These are phyloP conservation scores for Amblyjoppa fuscipennis DNA, from an alignment of 2,888 invertebrate species.

Conservation along the genomic window DNA sequence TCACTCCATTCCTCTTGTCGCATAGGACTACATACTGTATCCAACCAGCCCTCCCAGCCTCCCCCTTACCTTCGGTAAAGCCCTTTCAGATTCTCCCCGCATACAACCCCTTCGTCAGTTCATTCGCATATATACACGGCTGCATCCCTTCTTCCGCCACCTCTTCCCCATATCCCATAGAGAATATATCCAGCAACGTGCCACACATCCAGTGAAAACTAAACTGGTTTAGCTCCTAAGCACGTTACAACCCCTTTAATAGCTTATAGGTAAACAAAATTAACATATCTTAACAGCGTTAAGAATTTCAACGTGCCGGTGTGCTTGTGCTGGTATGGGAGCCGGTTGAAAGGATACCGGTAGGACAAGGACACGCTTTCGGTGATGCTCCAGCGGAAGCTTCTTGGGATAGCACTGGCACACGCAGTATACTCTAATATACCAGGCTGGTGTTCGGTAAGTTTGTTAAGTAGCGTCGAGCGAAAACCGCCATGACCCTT, in stretches of 20 bases:
- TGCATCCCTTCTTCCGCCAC: conserved; percentile 43
- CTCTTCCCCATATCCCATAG: conserved; percentile 65
- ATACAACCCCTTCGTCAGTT: conserved; percentile 49
- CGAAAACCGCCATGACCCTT: conserved; percentile 82
- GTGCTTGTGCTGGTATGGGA: conserved; percentile 49
- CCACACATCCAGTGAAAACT: conserved; percentile 80
- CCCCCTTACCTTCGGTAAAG: conserved; percentile 35
- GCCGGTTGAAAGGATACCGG: conserved; percentile 65
- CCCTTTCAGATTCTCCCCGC: conserved; percentile 70
- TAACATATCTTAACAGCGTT: conserved; percentile 85
- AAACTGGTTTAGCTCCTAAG: conserved; percentile 85
- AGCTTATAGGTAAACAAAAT: conserved; percentile 86
- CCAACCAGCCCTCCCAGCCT: conserved; percentile 21
- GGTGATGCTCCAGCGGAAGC: conserved; percentile 45
- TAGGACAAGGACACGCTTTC: conserved; percentile 71
- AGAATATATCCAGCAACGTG: conserved; percentile 79
- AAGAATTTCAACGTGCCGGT: conserved; percentile 81
- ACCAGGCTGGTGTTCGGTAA: conserved; percentile 75
- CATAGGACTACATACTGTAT: conserved; percentile 28
- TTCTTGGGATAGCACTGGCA: conserved; percentile 41
- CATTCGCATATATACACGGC: conserved; percentile 27
- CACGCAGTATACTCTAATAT: conserved; percentile 55
- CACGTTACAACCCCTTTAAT: conserved; percentile 85
- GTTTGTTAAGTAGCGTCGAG: conserved; percentile 84
- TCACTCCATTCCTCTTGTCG: conserved; percentile 45